phyloP scores from a whole-genome alignment of 92 coral and sea anemone species.

The Parazoanthus swiftii region DNA sequence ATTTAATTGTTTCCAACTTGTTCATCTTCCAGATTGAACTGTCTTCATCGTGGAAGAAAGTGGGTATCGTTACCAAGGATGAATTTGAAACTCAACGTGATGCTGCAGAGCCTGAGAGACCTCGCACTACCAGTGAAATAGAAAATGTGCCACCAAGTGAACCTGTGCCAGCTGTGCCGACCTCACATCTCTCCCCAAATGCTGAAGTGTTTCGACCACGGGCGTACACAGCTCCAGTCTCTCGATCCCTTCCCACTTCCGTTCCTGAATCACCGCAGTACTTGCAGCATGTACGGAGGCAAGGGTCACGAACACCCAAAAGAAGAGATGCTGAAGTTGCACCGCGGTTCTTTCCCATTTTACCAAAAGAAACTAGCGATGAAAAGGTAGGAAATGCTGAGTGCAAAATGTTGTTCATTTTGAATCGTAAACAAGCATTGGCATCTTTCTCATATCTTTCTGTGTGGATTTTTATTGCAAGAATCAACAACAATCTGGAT shows the following conservation, averaged over 20 bases:
- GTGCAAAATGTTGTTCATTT: background rate
- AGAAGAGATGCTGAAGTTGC: conserved; percentile 92
- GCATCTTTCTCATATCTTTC: too few species aligned
- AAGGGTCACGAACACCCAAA: conserved; percentile 96
- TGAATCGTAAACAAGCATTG: too few species aligned
- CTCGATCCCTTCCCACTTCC: conserved; percentile 87
- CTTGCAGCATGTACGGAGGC: conserved; percentile 62
- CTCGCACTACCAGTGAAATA: conserved; percentile 71
- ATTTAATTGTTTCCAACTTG: background rate
- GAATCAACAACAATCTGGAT: too few species aligned
- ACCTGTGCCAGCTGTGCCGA: conserved; percentile 56
- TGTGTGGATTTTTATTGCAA: too few species aligned
- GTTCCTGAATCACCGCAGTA: conserved; percentile 77
- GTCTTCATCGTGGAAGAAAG: conserved; percentile 96
- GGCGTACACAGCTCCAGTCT: conserved; percentile 77
- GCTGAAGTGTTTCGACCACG: conserved; percentile 99
- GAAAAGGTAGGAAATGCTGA: conserved; percentile 54
- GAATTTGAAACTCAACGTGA: conserved; percentile 81
- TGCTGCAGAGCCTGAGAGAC: conserved; percentile 76
- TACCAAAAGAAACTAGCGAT: conserved; percentile 80
- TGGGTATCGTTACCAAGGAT: conserved; percentile 89
- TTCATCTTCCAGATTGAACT: conserved; percentile 71
- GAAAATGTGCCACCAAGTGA: conserved; percentile 52
- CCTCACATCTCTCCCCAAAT: conserved; percentile 80
- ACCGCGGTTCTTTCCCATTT: conserved; percentile 93